Base-by-base conservation (phyloP, 2,113 vertebrate species). In the Sturnira hondurensis region DNA sequence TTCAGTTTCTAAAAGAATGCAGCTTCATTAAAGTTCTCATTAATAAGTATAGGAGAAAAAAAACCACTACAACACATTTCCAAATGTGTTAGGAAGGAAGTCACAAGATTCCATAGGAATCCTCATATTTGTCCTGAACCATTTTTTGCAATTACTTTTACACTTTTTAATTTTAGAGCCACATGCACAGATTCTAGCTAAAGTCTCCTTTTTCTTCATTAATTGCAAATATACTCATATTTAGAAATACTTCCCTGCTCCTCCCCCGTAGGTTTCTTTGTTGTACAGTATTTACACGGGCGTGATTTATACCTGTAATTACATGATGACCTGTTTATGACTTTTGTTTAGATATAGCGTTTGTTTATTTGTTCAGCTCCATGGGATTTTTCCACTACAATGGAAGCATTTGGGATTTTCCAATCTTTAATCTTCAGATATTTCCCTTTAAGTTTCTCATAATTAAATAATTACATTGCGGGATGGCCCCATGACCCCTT, bases 391-490 rank as follows among this genome's bases (percentile, higher is more conserved):
- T 94, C 85, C 63, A 82, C 45, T 36, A 83, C 67, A 91, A 67
- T 81, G 33, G 77, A 94, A 84, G 47, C 52, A 78, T 28, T 93
- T 47, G 96, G 95, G 97, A 97, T 97, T 98, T 97, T 96, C 96
- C 95, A 47, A 82, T 76, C 86, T 95, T 91, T 94, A 93, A 88
- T 91, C 52, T 86, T 95, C 45, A 93, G 80, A 89, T 84, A 90
- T 81, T 96, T 96, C 82, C 89, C 47, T 97, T 95, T 95, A 96
- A 90, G 86, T 93, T 97, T 97, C 94, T 96, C 56, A 67, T 91
- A 95, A 94, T 85, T 47, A 38, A 54, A 52, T 61, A 95, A 95
- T 76, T 93, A 68, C 43, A 36, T 56, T 43, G 16, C 45, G 71
- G 90, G 65, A 83, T 71, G 86, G 61, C 63, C 73, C 77, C 20